phyloP scores from a whole-genome alignment of 2,113 vertebrate genomes.

The Carettochelys insculpta region DNA sequence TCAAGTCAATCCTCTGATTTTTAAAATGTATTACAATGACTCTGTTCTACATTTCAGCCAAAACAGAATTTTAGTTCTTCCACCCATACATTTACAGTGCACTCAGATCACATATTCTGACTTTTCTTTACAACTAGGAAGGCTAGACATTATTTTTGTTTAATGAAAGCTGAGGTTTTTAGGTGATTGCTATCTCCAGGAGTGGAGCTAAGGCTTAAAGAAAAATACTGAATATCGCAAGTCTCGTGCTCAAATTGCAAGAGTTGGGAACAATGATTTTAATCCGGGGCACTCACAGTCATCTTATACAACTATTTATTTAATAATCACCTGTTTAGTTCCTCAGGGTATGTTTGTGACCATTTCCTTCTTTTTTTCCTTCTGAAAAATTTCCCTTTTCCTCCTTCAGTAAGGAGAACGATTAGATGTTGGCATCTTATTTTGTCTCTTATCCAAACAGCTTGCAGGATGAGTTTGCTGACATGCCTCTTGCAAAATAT shows the following conservation, averaged over 20 bases:
- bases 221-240: not conserved
- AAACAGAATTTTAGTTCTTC: slow-evolving; percentile 5
- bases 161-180: not conserved
- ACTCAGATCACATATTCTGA: not conserved
- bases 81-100: not conserved
- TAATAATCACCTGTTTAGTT: not conserved
- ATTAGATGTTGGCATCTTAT: not conserved
- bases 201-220: not conserved
- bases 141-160: not conserved
- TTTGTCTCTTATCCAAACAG: not conserved
- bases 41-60: not conserved
- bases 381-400: not conserved
- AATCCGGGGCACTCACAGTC: not conserved
- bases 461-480: not conserved
- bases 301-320: not conserved
- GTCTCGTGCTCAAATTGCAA: not conserved
- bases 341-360: not conserved
- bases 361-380: not conserved
- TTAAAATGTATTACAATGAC: not conserved
- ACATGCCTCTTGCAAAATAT: not conserved
- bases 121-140: not conserved
- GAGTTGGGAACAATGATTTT: not conserved
- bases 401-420: not conserved
- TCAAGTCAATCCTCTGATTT: not conserved
- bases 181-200: not conserved